Conservation (phyloP, 2,797 vertebrate genomes). For the Trachurus trachurus region DNA sequence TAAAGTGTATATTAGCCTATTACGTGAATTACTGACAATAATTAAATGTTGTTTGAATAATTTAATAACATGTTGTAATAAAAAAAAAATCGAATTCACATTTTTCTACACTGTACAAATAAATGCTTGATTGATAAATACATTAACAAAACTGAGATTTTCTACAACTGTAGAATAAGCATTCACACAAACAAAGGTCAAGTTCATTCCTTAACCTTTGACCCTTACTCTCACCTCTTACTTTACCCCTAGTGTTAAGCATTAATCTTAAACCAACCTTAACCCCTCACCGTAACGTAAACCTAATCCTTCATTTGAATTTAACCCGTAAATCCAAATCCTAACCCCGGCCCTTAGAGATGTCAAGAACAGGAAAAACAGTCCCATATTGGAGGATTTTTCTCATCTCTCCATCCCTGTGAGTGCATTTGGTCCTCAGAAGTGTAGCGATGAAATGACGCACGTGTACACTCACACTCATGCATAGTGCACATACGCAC, state of each 20-base stretch:
- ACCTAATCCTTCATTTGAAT: constrained; percentile 55
- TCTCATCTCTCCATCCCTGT: background rate
- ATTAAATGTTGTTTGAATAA: too few species aligned
- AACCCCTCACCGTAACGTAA: constrained; percentile 37
- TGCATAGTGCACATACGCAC: background rate
- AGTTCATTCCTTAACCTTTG: constrained; percentile 30
- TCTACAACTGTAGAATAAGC: background rate
- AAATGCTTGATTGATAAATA: background rate
- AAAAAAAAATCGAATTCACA: too few species aligned
- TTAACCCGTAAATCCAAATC: constrained; percentile 64
- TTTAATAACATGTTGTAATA: too few species aligned
- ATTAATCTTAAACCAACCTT: constrained; percentile 56
- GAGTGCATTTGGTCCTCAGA: background rate
- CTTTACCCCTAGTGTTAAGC: constrained; percentile 30
- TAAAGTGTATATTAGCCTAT: too few species aligned
- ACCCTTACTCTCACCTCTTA: constrained; percentile 44
- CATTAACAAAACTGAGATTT: background rate
- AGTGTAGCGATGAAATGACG: background rate
- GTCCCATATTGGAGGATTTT: background rate
- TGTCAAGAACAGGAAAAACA: constrained; percentile 14
- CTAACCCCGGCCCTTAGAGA: constrained; percentile 10
- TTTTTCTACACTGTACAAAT: background rate
- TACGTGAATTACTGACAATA: too few species aligned
- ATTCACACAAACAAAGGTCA: background rate
- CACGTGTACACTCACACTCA: constrained; percentile 5